A percentile compares a stretch with the other conserved stretches of the same genome.
These are phyloP conservation scores for Geodia barretti DNA, from an alignment of 37 sponge, comb jelly and placozoan species.

Conservation along the genomic window DNA sequence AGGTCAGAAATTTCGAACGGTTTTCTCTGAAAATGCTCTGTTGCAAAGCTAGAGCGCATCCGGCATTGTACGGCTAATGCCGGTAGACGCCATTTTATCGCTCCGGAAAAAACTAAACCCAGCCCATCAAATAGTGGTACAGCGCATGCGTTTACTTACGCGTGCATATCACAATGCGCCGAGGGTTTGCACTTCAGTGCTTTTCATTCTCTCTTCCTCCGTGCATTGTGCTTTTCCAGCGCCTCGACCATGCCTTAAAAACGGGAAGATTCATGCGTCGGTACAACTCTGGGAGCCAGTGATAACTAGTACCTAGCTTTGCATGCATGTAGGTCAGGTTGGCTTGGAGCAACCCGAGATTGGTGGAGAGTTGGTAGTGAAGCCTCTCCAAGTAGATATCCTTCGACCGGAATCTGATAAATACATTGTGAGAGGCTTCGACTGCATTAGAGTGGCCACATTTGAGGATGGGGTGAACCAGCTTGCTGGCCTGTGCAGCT, in stretches of 20 bases:
- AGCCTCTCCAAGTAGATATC: not conserved
- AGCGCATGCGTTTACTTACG: too few relatives aligned
- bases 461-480: slow-evolving; percentile 25
- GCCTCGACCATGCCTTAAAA: not conserved
- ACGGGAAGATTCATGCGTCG: not conserved
- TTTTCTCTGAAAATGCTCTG: too few relatives aligned
- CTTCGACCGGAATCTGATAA: slow-evolving; percentile 22
- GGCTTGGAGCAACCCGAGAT: slow-evolving; percentile 25
- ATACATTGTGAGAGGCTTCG: slow-evolving; percentile 37
- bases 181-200: too few relatives aligned
- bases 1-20: too few relatives aligned
- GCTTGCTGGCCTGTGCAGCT: not conserved
- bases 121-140: too few relatives aligned
- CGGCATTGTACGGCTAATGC: too few relatives aligned
- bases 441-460: slow-evolving; percentile 13
- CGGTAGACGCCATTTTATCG: too few relatives aligned
- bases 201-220: not conserved
- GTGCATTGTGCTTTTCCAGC: not conserved
- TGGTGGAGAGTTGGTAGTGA: slow-evolving; percentile 25
- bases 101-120: too few relatives aligned
- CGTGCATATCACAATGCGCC: too few relatives aligned
- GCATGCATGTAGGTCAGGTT: slow-evolving; percentile 13
- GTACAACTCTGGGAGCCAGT: slow-evolving; percentile 26
- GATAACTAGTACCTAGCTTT: slow-evolving; percentile 2
- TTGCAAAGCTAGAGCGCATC: too few relatives aligned